Conservation (phyloP, 2,113 vertebrate genomes). For the Lasiurus borealis region DNA sequence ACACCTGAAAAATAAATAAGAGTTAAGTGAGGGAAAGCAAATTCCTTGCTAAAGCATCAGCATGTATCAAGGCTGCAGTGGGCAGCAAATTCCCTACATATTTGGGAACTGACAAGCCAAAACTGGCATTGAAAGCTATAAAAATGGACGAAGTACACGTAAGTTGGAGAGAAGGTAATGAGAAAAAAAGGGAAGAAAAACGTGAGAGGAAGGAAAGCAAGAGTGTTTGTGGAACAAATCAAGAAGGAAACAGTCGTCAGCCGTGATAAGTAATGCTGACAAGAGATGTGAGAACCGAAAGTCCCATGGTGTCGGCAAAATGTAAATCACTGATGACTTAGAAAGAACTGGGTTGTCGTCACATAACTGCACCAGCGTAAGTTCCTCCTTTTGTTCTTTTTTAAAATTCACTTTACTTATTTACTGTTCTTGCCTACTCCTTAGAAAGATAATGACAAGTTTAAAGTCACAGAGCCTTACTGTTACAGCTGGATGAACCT, state of each 20-base stretch:
- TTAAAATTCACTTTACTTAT: background rate
- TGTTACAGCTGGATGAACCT: background rate
- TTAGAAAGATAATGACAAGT: background rate
- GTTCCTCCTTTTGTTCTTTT: background rate
- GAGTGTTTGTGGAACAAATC: background rate
- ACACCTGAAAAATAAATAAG: background rate
- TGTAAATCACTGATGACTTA: background rate
- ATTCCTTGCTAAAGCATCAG: background rate
- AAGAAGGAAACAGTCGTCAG: background rate
- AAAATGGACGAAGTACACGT: background rate
- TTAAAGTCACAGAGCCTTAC: background rate
- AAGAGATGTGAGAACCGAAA: background rate
- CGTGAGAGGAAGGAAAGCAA: background rate
- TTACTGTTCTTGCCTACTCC: slow-evolving; percentile 27
- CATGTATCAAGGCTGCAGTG: background rate
- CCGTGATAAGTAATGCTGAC: background rate
- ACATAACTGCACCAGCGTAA: background rate
- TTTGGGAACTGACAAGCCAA: background rate
- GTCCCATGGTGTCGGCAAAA: background rate
- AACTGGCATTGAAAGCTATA: background rate
- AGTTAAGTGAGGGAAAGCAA: slow-evolving; percentile 1
- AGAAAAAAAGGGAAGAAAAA: background rate
- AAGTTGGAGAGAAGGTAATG: background rate
- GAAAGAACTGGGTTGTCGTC: background rate
- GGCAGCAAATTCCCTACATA: background rate